A percentile compares a stretch with the other conserved stretches of the same genome.
These are phyloP conservation scores for Lagopus leucura DNA, from an alignment of 2,113 vertebrate species.

Conservation along the genomic window DNA sequence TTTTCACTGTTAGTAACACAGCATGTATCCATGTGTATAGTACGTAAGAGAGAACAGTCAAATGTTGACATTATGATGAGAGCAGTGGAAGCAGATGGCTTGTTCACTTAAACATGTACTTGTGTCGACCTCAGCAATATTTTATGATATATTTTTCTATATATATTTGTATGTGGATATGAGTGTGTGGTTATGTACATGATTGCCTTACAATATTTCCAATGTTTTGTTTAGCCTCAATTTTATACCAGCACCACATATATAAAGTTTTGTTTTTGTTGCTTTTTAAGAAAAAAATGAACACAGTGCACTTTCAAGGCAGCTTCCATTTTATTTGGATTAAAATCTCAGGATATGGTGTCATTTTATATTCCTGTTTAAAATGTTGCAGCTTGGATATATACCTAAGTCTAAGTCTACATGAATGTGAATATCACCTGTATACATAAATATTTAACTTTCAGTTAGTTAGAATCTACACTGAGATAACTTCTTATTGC, in stretches of 20 bases:
- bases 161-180: constrained; percentile 1
- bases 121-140: constrained; percentile 38
- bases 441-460: neutral
- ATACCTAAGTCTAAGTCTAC: neutral
- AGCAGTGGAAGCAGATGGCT: constrained; percentile 34
- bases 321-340: neutral
- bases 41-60: neutral
- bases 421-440: neutral
- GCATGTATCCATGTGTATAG: neutral
- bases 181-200: neutral
- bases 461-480: neutral
- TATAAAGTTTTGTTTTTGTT: neutral
- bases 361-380: neutral
- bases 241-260: neutral
- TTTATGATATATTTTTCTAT: constrained; percentile 5
- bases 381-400: neutral
- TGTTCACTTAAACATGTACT: constrained; percentile 24
- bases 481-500: neutral
- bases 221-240: neutral
- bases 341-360: neutral
- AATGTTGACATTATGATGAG: neutral
- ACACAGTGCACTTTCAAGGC: constrained; percentile 8
- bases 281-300: constrained; percentile 49
- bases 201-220: neutral
- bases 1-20: constrained; percentile 16